A percentile compares a stretch with the other conserved stretches of the same genome.
Evolutionary conservation across 2,888 invertebrate species (phyloP).

Genomic region (Petrolisthes manimaculis): DNA sequence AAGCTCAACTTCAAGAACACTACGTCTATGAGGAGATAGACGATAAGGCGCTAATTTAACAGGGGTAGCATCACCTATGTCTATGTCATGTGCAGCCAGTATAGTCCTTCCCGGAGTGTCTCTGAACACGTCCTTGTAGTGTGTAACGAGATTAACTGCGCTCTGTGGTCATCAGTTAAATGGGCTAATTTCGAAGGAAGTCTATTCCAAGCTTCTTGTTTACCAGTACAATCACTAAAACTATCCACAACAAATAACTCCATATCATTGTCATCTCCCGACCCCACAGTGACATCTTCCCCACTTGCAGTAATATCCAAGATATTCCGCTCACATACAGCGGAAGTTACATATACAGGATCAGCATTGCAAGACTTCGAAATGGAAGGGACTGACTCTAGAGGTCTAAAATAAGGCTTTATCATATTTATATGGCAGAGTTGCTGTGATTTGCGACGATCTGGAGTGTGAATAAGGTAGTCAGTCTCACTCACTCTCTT

Average conservation of each 20-base stretch:
- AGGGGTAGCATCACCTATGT: not conserved
- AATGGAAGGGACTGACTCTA: not conserved
- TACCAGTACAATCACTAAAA: no score
- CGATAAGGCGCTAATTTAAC: not conserved
- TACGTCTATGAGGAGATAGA: not conserved
- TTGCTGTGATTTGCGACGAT: not conserved
- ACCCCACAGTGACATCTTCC: no score
- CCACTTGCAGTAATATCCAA: no score
- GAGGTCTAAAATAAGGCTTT: not conserved
- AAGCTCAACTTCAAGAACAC: not conserved
- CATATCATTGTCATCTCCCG: no score
- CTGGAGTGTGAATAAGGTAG: not conserved
- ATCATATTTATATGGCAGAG: not conserved
- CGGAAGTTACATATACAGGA: no score
- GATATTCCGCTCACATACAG: no score
- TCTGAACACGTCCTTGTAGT: not conserved
- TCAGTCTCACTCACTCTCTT: not conserved
- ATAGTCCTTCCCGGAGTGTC: not conserved
- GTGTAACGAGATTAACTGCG: not conserved
- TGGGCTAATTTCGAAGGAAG: not conserved
- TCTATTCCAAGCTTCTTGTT: no score
- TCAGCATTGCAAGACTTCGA: no score
- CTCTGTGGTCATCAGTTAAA: not conserved
- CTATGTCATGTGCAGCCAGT: slow-evolving; percentile 1
- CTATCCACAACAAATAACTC: no score